These are phyloP conservation scores for Drosophila niveifrons DNA, from an alignment of 2,888 invertebrate species.

Conservation along the genomic window DNA sequence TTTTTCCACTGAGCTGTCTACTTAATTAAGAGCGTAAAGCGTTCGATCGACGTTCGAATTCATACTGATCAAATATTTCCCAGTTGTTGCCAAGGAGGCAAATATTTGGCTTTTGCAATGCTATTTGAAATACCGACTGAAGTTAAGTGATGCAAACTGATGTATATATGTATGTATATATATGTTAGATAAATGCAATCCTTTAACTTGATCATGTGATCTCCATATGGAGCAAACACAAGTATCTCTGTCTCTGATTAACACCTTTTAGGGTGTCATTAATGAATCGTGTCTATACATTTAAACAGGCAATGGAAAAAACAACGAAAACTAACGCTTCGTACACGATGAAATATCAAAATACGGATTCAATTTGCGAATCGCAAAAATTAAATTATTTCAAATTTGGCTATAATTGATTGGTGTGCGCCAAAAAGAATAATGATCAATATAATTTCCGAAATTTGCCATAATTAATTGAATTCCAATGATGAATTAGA, in stretches of 20 bases:
- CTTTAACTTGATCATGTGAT: slow-evolving; percentile 27
- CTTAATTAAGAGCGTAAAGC: slow-evolving; percentile 6
- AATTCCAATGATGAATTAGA: neutral
- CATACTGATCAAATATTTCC: slow-evolving; percentile 7
- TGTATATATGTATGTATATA: neutral
- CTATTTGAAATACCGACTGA: neutral
- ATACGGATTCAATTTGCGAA: slow-evolving; percentile 1
- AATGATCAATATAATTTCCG: slow-evolving; percentile 4
- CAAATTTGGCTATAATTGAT: slow-evolving; percentile 39
- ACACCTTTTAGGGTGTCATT: slow-evolving; percentile 30
- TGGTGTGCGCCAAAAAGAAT: neutral
- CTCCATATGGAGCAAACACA: slow-evolving; percentile 24
- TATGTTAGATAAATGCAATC: slow-evolving; percentile 11
- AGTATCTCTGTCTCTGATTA: slow-evolving; percentile 28
- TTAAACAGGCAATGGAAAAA: slow-evolving; percentile 28
- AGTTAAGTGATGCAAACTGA: slow-evolving; percentile 6
- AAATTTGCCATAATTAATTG: slow-evolving; percentile 29
- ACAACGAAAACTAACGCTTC: slow-evolving; percentile 27
- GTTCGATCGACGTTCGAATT: neutral
- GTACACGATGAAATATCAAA: slow-evolving; percentile 13
- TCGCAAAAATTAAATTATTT: slow-evolving; percentile 21
- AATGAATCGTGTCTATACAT: slow-evolving; percentile 36
- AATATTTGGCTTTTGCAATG: slow-evolving; percentile 11
- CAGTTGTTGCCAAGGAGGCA: neutral
- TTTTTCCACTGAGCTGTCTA: slow-evolving; percentile 4